These are phyloP conservation scores for Lethocerus indicus DNA, from an alignment of 1,140 invertebrate genomes.

Conservation along the genomic window DNA sequence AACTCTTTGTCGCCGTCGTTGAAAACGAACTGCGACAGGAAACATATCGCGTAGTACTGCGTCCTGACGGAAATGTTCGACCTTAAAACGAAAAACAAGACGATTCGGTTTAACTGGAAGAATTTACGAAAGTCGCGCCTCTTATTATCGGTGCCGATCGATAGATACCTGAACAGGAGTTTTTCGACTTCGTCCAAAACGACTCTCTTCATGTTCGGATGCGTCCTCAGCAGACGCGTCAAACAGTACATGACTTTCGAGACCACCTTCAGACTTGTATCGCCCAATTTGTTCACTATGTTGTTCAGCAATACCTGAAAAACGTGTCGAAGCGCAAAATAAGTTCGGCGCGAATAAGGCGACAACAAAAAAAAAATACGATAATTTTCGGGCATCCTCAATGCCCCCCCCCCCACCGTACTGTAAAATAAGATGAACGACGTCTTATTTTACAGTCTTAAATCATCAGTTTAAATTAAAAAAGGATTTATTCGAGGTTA, in stretches of 20 bases:
- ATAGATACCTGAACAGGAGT: constrained; percentile 57
- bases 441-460: not conserved
- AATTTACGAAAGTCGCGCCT: too few species aligned
- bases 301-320: constrained; percentile 55
- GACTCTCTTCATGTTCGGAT: constrained; percentile 83
- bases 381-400: not conserved
- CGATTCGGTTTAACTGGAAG: too few species aligned
- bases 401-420: not conserved
- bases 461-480: not conserved
- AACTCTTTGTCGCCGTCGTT: constrained; percentile 51
- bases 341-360: constrained; percentile 7
- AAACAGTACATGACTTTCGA: constrained; percentile 75
- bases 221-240: constrained; percentile 63
- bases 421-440: not conserved
- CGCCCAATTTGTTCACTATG: constrained; percentile 90
- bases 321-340: too few species aligned
- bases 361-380: not conserved
- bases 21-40: constrained; percentile 66
- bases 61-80: constrained; percentile 67
- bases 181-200: constrained; percentile 79
- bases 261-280: constrained; percentile 73
- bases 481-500: too few species aligned
- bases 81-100: constrained; percentile 21
- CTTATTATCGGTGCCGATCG: too few species aligned
- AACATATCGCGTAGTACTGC: constrained; percentile 89